Base-by-base conservation (phyloP, 2,797 vertebrate species). In the Amblyraja radiata region DNA sequence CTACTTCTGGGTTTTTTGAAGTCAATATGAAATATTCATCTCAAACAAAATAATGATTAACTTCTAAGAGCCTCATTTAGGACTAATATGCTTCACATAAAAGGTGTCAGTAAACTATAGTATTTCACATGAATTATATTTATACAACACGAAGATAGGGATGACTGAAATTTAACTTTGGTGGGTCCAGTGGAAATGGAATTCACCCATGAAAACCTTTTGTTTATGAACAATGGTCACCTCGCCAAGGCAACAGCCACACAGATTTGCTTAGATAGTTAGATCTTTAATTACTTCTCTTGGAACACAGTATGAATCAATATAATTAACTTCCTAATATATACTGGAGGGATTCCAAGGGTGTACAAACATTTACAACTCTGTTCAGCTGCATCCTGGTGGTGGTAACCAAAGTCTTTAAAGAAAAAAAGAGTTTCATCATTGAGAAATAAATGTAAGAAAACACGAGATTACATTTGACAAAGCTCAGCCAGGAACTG, bases 191-290 rank as follows among this genome's bases (percentile, higher is more conserved):
- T 36, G 84, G 61, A 68, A n/a, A 88, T 88, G 84, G 84, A 88
- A 36, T 88, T 88, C 63, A 88, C n/a, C 61, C 84, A 68, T 9
- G 63, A 88, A 68, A n/a, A 68, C 6, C n/a, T 88, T 88, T 68
- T 88, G 84, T 88, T 88, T 68, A 16, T 88, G 84, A 88, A 88
- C 84, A 88, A 88, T 88, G n/a, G n/a, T n/a, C 14, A 88, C 63
- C 84, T 88, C 84, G 68, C 84, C 84, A 88, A 68, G 84, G 84
- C 84, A 88, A 88, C 84, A 36, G 32, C n/a, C 63, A 68, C 84
- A 88, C 63, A 88, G 32, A 65, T 88, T 88, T 88, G 84, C 63
- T 63, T 5, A 65, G 32, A 32, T 68, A 88, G 5, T 88, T 63
- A 88, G 16, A 18, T 61, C 13, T 68, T 88, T 63, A 68, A 65